phyloP scores from a whole-genome alignment of 2,113 vertebrate genomes.

The Meleagris gallopavo region DNA sequence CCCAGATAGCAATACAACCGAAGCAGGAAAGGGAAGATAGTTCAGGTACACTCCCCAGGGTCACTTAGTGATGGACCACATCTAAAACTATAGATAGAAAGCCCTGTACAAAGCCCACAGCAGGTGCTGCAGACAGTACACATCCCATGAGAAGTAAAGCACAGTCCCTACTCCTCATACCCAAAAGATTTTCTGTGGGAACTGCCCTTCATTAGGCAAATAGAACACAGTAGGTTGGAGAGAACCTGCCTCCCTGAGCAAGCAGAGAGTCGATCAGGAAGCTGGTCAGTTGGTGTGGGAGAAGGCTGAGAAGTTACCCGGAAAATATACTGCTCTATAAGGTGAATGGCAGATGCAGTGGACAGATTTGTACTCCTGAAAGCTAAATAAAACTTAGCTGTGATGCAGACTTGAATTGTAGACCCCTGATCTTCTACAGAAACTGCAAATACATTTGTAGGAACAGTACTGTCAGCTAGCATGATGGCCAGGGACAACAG shows the following conservation, averaged over 20 bases:
- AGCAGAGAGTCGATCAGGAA: background rate
- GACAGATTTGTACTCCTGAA: background rate
- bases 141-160: background rate
- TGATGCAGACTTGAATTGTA: background rate
- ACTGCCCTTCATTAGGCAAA: background rate
- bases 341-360: accelerated
- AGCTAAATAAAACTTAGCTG: background rate
- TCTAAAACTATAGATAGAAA: background rate
- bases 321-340: background rate
- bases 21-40: accelerated
- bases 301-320: background rate
- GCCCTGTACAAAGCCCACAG: background rate
- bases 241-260: background rate
- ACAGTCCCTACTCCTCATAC: background rate
- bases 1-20: background rate
- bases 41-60: no score
- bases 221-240: accelerated
- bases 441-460: background rate
- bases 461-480: background rate
- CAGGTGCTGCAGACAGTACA: accelerated
- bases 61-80: background rate
- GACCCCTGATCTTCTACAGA: background rate
- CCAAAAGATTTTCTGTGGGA: background rate
- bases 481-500: no score
- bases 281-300: background rate